phyloP scores from a whole-genome alignment of 2,888 invertebrate genomes.

The Drosophila melanosoma region DNA sequence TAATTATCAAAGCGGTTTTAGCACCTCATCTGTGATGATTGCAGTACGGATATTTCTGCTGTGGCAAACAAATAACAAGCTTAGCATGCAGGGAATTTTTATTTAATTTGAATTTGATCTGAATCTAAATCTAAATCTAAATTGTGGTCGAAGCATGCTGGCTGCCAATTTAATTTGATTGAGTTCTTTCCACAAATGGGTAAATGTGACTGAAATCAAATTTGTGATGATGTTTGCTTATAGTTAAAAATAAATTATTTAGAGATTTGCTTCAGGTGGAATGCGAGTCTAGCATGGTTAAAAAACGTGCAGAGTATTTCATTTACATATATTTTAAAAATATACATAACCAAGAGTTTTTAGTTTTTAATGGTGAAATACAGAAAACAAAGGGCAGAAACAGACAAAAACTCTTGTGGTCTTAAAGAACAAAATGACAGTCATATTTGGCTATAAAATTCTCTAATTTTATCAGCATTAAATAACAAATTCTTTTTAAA shows the following conservation, averaged over 20 bases:
- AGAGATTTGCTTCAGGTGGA: not conserved
- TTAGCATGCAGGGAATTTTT: conserved; percentile 50
- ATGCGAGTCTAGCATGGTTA: not conserved
- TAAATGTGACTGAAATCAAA: conserved; percentile 25
- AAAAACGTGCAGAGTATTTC: not conserved
- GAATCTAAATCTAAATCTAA: conserved; percentile 11
- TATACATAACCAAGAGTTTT: not conserved
- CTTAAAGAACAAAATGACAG: not conserved
- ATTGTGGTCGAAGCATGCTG: conserved; percentile 2
- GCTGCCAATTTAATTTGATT: conserved; percentile 52
- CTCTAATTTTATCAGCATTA: not conserved
- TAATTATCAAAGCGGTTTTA: conserved; percentile 49
- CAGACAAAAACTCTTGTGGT: not conserved
- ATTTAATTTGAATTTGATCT: conserved; percentile 39
- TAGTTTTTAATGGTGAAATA: not conserved
- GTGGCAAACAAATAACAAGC: conserved; percentile 49
- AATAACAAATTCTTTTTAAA: not conserved
- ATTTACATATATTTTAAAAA: not conserved
- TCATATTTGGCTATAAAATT: not conserved
- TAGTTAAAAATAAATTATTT: not conserved
- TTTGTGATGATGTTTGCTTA: not conserved
- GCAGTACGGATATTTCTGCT: not conserved
- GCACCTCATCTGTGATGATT: conserved; percentile 21
- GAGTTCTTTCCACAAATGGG: conserved; percentile 33
- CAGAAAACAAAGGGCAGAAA: too few relatives aligned